phyloP scores from a whole-genome alignment of 2,888 invertebrate genomes.

The Drosophila nr. perissopoda region DNA sequence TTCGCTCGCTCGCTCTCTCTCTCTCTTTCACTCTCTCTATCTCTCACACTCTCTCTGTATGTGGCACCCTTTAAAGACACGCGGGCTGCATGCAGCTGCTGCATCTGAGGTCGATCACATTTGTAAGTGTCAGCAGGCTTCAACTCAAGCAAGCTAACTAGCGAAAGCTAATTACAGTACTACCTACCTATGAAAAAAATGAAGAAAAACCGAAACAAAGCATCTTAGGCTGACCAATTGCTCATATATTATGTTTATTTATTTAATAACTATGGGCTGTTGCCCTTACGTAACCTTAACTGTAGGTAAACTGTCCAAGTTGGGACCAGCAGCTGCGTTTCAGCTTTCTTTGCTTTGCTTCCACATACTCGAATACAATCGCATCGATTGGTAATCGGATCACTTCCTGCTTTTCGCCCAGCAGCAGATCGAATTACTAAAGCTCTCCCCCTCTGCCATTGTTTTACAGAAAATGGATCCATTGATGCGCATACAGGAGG shows the following conservation, averaged over 20 bases:
- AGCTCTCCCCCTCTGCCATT: slow-evolving; percentile 81
- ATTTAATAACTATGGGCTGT: background rate
- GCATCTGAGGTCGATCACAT: slow-evolving; percentile 15
- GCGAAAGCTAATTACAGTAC: slow-evolving; percentile 9
- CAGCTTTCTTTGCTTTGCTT: slow-evolving; percentile 20
- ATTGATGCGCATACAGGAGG: slow-evolving; percentile 93
- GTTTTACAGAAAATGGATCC: slow-evolving; percentile 88
- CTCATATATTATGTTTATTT: too few relatives aligned
- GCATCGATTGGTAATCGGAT: slow-evolving; percentile 51
- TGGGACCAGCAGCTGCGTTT: slow-evolving; percentile 8
- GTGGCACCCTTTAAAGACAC: background rate
- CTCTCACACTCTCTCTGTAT: background rate
- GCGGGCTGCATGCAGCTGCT: slow-evolving; percentile 28
- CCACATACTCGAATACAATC: slow-evolving; percentile 53
- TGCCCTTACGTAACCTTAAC: background rate
- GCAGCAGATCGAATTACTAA: slow-evolving; percentile 14
- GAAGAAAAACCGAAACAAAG: background rate
- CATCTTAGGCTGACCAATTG: background rate
- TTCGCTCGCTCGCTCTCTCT: background rate
- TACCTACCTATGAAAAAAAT: background rate
- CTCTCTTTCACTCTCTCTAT: background rate
- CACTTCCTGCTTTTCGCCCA: slow-evolving; percentile 35
- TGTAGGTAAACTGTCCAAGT: slow-evolving; percentile 19
- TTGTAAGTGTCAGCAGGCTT: background rate
- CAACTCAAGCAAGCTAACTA: background rate